Base-by-base conservation (phyloP, 2,113 vertebrate genomes). In the Scalopus aquaticus region DNA sequence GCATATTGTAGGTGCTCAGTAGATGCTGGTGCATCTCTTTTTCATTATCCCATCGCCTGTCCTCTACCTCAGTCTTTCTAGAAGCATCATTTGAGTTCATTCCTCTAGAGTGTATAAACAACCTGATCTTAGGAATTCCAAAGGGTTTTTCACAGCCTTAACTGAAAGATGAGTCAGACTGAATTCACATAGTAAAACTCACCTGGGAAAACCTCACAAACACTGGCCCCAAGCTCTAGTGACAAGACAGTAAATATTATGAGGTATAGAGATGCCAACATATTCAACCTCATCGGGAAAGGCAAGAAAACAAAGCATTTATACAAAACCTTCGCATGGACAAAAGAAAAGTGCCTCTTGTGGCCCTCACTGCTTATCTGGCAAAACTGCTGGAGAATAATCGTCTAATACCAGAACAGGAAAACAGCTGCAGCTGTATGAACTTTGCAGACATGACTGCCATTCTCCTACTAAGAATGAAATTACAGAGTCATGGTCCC, bases 341-440 rank as follows among this genome's bases (percentile, higher is more conserved):
- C 84, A 39, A 70, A 83, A 79, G 69, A 76, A 73, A 87, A 46
- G 35, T 17, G 35, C 54, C 46, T 64, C 24, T 42, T 19, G 17
- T 32, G 76, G 70, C 65, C 60, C 39, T 37, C 42, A n/a, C 49
- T 78, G 88, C 78, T 94, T 91, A 69, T 90, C 86, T 85, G 82
- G 72, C 28, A 62, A 26, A 69, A 73, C 46, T 51, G 56, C 67
- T 73, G 24, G 26, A 37, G 69, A 64, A n/a, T 70, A 64, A 94
- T 88, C 17, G 0, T 32, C 62, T 73, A 69, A 62, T 13, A n/a
- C 44, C 76, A 65, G 81, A 77, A 49, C 44, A 72, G 82, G 91
- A 84, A 93, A 84, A 60, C 79, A 89, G 90, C 69, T 56, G 78
- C 35, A 5, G 37, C 84, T 22, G 28, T 26, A 1, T 9, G 13